A percentile compares a stretch with the other conserved stretches of the same genome.
These are phyloP conservation scores for Podocnemis expansa DNA, from an alignment of 2,113 vertebrate genomes.

Conservation along the genomic window DNA sequence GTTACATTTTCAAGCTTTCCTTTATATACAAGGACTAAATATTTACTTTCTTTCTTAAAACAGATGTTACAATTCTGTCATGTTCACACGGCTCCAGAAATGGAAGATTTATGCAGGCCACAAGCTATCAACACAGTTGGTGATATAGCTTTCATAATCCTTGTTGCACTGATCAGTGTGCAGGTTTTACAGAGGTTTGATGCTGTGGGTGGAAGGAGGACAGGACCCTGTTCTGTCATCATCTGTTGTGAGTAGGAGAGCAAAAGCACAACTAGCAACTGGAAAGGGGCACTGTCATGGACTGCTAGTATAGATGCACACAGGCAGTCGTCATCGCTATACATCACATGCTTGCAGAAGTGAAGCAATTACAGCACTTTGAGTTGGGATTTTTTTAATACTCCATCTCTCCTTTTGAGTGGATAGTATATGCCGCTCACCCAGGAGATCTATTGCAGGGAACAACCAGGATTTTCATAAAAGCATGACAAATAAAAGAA, in stretches of 20 bases:
- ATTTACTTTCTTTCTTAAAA: not conserved
- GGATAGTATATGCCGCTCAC: not conserved
- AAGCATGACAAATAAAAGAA: not conserved
- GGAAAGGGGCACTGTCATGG: not conserved
- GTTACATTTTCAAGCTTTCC: conserved; percentile 20
- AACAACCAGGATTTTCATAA: not conserved
- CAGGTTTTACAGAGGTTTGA: not conserved
- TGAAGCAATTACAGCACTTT: not conserved
- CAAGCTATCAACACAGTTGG: not conserved
- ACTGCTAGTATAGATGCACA: not conserved
- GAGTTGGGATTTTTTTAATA: not conserved
- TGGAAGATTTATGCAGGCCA: not conserved
- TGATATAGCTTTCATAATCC: not conserved
- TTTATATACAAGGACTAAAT: not conserved
- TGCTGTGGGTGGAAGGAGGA: not conserved
- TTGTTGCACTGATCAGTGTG: not conserved
- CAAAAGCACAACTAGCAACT: not conserved
- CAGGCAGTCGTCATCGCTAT: not conserved
- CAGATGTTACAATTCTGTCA: not conserved
- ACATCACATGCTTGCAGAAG: not conserved
- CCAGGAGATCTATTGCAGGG: not conserved
- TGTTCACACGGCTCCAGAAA: not conserved
- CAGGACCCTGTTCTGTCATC: not conserved
- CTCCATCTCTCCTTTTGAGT: not conserved
- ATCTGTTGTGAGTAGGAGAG: not conserved